A percentile compares a stretch with the other conserved stretches of the same genome.
Conservation (phyloP, 2,113 vertebrate species). For the Alouatta palliata region DNA sequence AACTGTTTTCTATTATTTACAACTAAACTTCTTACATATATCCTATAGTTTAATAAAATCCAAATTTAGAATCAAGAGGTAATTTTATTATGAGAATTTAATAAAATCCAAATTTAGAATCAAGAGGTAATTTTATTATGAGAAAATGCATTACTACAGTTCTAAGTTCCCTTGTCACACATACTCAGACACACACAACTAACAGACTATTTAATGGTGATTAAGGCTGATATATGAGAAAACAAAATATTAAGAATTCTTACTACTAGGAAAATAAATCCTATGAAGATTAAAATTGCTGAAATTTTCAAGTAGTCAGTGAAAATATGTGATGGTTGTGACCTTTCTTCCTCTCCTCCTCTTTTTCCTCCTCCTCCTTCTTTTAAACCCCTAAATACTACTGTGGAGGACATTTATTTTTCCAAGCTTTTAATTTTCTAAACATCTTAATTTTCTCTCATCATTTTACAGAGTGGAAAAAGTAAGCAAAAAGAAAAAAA, state of each 20-base stretch:
- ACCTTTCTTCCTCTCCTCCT: not conserved
- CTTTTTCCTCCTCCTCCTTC: not conserved
- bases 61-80: not conserved
- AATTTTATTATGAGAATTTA: slow-evolving; percentile 12
- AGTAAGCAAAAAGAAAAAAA: not conserved
- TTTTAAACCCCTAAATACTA: not conserved
- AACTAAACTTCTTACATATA: not conserved
- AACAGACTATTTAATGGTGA: not conserved
- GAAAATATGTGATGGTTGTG: not conserved
- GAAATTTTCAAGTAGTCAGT: not conserved
- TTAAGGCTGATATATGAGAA: not conserved
- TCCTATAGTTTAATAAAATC: not conserved
- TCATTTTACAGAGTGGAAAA: not conserved
- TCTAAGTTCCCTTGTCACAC: not conserved
- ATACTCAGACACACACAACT: not conserved
- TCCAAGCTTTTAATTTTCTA: slow-evolving; percentile 1
- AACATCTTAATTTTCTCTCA: not conserved
- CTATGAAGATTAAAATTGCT: not conserved
- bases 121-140: not conserved
- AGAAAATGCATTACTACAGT: not conserved
- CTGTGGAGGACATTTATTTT: not conserved
- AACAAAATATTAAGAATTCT: not conserved
- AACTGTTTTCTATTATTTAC: not conserved
- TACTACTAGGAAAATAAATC: not conserved
- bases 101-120: not conserved